Evolutionary conservation across 1,140 invertebrate genomes (phyloP), one percentile per base, ranked within the genome.

Genomic region (Drosophila repleta): DNA sequence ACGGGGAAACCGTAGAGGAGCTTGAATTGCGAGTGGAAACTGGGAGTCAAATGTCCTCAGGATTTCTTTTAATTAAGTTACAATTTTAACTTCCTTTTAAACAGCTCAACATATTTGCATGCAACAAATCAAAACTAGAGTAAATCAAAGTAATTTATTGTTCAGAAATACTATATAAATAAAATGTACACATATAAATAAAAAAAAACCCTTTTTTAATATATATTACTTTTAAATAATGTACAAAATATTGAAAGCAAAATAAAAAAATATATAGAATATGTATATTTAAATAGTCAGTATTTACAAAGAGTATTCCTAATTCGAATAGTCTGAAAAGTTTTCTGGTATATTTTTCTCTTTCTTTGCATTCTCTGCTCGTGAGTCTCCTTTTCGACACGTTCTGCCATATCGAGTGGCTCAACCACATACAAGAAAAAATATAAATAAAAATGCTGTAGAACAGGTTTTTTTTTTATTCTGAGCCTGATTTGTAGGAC

Each of bases 401-500:
- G 69, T 72, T 72, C 45, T 58, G 53, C 37, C 62, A 66, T 71
- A 71, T 74, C 65, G 52, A 74, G 71, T 74, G 65, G 35, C 69
- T 45, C 55, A n/a, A 13, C 10, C 55, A 51, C 43, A 57, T 57
- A 70, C 68, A 61, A 56, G 3, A 49, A 49, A 29, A 32, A 15
- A 35, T 35, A 39, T 18, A 43, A 60, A 61, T 58, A 74, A 74
- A 78, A 82, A 85, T 85, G 77, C 82, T 75, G 81, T 87, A 71
- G 48, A 85, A 85, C 81, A 78, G 74, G 81, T 85, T 85, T 84
- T 63, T 76, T 84, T 84, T 84, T 60, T 73, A 61, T 60, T 41
- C 62, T 51, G 68, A 73, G 58, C 62, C 67, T 51, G 35, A 26
- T n/a, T 63, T 41, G 20, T 21, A 21, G 37, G 62, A 48, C 43